These are phyloP conservation scores for Alloscopus bannaensis DNA, from an alignment of 2,888 invertebrate genomes.

Conservation along the genomic window DNA sequence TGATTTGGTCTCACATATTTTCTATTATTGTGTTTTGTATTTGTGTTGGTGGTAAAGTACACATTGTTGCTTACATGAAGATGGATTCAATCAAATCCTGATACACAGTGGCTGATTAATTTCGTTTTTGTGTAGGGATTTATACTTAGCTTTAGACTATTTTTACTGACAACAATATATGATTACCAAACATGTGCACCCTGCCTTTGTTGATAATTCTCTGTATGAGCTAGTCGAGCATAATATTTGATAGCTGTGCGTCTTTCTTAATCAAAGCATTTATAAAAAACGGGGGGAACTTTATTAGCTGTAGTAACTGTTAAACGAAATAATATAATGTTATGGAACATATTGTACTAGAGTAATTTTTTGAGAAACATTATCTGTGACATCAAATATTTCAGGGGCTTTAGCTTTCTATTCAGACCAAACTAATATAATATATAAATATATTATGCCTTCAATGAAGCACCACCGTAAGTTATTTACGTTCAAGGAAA, in stretches of 20 bases:
- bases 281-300: constrained; percentile 40
- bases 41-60: not conserved
- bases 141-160: too few species aligned
- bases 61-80: constrained; percentile 9
- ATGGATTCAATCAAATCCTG: not conserved
- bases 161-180: too few species aligned
- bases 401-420: constrained; percentile 58
- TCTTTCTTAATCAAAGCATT: constrained; percentile 48
- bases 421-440: constrained; percentile 58
- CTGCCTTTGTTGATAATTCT: constrained; percentile 59
- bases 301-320: constrained; percentile 27
- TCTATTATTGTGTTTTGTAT: constrained; percentile 37
- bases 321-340: not conserved
- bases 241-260: constrained; percentile 47
- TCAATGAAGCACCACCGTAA: constrained; percentile 27
- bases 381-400: constrained; percentile 57
- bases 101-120: not conserved
- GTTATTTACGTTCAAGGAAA: not conserved
- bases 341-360: not conserved
- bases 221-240: constrained; percentile 54
- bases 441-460: constrained; percentile 48
- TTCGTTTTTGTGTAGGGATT: too few species aligned
- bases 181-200: constrained; percentile 43
- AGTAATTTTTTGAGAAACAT: constrained; percentile 36
- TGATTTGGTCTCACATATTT: constrained; percentile 63